phyloP scores from a whole-genome alignment of 2,113 vertebrate species.

The Xiphophorus couchianus region DNA sequence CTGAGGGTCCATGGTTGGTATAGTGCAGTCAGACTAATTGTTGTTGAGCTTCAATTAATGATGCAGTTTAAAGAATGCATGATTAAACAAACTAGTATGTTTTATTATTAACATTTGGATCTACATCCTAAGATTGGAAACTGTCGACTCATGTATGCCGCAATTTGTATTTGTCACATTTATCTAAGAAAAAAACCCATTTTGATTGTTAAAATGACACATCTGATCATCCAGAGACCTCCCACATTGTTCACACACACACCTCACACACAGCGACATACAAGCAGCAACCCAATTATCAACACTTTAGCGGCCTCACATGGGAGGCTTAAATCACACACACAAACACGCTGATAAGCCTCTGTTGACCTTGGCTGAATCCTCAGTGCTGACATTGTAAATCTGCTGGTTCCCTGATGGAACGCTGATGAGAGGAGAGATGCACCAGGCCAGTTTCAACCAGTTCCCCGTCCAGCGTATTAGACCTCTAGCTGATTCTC shows the following conservation, averaged over 20 bases:
- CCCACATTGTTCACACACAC: slow-evolving; percentile 11
- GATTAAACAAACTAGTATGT: not conserved
- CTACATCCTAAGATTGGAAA: not conserved
- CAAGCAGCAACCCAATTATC: slow-evolving; percentile 24
- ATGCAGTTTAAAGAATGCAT: not conserved
- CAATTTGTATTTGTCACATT: not conserved
- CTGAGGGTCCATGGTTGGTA: not conserved
- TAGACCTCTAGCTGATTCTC: not conserved
- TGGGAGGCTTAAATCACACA: slow-evolving; percentile 36
- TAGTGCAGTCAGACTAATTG: too few species aligned
- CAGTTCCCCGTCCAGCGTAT: slow-evolving; percentile 14
- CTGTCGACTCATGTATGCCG: not conserved
- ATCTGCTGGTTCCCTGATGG: slow-evolving; percentile 39
- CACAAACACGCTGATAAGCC: slow-evolving; percentile 38
- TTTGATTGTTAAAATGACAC: slow-evolving; percentile 8
- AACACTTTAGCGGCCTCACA: slow-evolving; percentile 35
- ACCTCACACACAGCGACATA: slow-evolving; percentile 7
- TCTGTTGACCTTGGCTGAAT: slow-evolving; percentile 45
- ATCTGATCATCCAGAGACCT: slow-evolving; percentile 14
- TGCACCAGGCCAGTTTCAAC: slow-evolving; percentile 8
- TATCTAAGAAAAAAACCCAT: slow-evolving; percentile 1
- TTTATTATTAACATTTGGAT: slow-evolving; percentile 9
- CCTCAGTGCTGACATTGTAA: slow-evolving; percentile 40
- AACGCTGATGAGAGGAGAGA: slow-evolving; percentile 19
- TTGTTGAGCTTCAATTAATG: not conserved